Conservation (phyloP, 2,888 invertebrate genomes). For the Allophyes oxyacanthae region DNA sequence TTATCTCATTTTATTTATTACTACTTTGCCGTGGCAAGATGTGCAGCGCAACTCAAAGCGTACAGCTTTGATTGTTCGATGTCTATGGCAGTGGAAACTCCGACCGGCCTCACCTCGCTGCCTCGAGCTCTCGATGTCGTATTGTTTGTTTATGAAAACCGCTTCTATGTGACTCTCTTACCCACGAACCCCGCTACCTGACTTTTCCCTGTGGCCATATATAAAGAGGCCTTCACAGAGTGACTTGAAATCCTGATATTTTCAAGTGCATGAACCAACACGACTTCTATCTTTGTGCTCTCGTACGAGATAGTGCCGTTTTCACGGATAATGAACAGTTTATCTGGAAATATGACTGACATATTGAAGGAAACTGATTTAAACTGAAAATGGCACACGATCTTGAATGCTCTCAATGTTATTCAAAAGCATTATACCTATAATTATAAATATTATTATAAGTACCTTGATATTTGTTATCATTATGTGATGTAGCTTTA, state of each 20-base stretch:
- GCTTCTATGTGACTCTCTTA: constrained; percentile 81
- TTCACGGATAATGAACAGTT: constrained; percentile 55
- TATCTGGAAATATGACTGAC: constrained; percentile 1
- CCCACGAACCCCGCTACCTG: constrained; percentile 72
- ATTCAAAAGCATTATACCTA: constrained; percentile 49
- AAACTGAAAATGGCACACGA: constrained; percentile 70
- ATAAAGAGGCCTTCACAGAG: constrained; percentile 46
- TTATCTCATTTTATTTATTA: constrained; percentile 1
- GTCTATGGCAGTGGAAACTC: constrained; percentile 81
- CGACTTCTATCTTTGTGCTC: constrained; percentile 69
- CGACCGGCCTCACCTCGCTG: constrained; percentile 77
- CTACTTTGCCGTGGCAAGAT: constrained; percentile 57
- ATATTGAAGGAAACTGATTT: constrained; percentile 25
- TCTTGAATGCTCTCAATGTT: constrained; percentile 74
- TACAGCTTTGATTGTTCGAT: constrained; percentile 87
- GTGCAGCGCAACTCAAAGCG: constrained; percentile 81
- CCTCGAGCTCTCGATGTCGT: constrained; percentile 87
- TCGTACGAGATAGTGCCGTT: constrained; percentile 71
- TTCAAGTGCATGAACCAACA: constrained; percentile 75
- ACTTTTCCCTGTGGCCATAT: constrained; percentile 47
- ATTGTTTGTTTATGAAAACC: constrained; percentile 82
- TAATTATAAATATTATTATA: constrained; percentile 40
- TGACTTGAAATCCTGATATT: constrained; percentile 55
- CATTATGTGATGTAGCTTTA: constrained; percentile 58
- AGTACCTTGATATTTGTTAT: constrained; percentile 58